Base-by-base conservation (phyloP, 2,113 vertebrate species). In the Saimiri boliviensis region DNA sequence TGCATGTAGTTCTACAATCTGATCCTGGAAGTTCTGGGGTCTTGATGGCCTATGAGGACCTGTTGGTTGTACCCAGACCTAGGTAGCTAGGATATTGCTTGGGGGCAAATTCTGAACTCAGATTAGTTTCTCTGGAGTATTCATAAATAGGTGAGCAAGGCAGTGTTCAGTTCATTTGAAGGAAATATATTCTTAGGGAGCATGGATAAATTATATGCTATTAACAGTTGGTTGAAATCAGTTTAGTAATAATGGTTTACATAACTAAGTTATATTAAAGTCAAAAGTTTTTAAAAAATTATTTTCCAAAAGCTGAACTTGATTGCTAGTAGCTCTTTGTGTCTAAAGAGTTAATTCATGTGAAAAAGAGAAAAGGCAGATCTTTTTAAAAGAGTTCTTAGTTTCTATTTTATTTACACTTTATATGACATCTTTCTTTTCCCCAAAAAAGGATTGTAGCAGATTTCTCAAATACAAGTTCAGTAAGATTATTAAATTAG, bases 251-350 rank as follows among this genome's bases (percentile, higher is more conserved):
- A 4, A 37, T 83, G 66, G 71, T 91, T 66, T 92, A 8, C 60
- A n/a, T 87, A 85, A 76, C 19, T 35, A 85, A 93, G 49, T 86
- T 88, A 74, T 88, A 74, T 74, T 89, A 86, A 16, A n/a, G 23
- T n/a, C 30, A 74, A 80, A 86, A 4, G 12, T 81, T 86, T 85
- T 66, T 4, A 4, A 42, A 70, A 52, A 70, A 20, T 71, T 88
- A 19, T 47, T 32, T 54, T 93, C 6, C 90, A 94, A 94, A 93
- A 56, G 45, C 35, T 54, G 86, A 89, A 87, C 71, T 96, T 96
- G 35, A 76, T 91, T 88, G 25, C 66, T 93, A 66, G 40, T 6
- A 81, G 37, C 20, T 74, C 11, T 42, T 74, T 70, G 14, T 17
- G 7, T 95, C 66, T 87, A 52, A 90, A 86, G 32, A 42, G 3